Percentiles rank a stretch among this genome's conserved stretches.
Conservation (phyloP, 2,113 vertebrate species). For the Suricata suricatta region DNA sequence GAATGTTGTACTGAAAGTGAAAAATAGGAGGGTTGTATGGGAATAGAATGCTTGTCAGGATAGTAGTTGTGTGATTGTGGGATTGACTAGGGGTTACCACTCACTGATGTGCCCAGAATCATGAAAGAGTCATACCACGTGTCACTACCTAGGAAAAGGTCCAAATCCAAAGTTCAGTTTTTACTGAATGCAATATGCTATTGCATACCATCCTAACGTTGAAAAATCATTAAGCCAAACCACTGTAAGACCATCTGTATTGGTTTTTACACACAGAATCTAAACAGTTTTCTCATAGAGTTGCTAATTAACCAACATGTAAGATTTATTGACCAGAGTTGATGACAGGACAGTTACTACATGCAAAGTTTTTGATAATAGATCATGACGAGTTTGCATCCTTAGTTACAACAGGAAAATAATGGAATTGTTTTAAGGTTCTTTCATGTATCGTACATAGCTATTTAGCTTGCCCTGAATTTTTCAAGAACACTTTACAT, state of each 20-base stretch:
- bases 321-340: not conserved
- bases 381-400: not conserved
- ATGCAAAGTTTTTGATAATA: not conserved
- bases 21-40: not conserved
- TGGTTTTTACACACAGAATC: not conserved
- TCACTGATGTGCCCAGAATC: not conserved
- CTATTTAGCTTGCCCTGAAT: not conserved
- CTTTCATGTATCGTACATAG: not conserved
- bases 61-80: not conserved
- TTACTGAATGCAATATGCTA: not conserved
- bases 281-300: not conserved
- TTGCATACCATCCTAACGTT: not conserved
- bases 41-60: not conserved
- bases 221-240: not conserved
- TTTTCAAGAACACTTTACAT: not conserved
- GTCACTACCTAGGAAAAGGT: not conserved
- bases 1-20: not conserved
- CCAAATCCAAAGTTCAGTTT: not conserved
- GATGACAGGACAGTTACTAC: not conserved
- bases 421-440: not conserved
- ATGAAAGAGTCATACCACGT: not conserved
- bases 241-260: not conserved
- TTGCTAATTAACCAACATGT: not conserved
- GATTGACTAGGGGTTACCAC: not conserved
- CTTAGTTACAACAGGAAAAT: not conserved